Evolutionary conservation across 2,113 vertebrate genomes (phyloP), one percentile per base, ranked within the genome.

Genomic region (Chascanopsetta lugubris): DNA sequence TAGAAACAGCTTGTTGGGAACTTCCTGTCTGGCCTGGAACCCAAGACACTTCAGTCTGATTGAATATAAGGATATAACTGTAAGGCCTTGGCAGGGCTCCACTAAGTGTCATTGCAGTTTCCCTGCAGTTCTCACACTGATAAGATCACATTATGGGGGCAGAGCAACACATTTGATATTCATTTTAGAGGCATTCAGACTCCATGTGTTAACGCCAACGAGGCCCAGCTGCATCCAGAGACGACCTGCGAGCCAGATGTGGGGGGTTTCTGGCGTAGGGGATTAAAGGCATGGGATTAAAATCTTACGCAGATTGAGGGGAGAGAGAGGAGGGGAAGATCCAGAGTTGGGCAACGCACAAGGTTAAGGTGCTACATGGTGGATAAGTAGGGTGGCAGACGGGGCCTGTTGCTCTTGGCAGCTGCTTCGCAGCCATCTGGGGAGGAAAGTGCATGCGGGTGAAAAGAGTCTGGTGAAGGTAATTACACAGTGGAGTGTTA

Each of bases 391-490:
- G 66, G 76, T 81, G 69, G 75, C 67, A 76, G 82, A 82, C 85
- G 30, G 59, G n/a, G 61, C 49, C 57, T 87, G 89, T 91, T 91
- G 74, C 58, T 86, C 65, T 91, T 92, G 88, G 89, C 88, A 55
- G 46, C 55, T 17, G 34, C 47, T 20, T 57, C 55, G 32, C 61
- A 61, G 1, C 61, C 50, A 72, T 75, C 85, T 80, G 61, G 47
- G 75, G 63, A 69, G 65, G 62, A 75, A 69, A 63, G 53, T 50
- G 45, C 13, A 24, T 50, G 24, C 46, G 54, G 61, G 10, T 56
- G 63, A 64, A 69, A 71, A 67, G 30, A 46, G 61, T 85, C 72
- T 85, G 57, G 62, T 29, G 17, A 61, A 30, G 34, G 25, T 56
- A 32, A 43, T 56, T 32, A 49, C 55, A 34, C 18, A 29, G 54